These are phyloP conservation scores for Platycheirus rosarum DNA, from an alignment of 2,888 invertebrate genomes.

Conservation along the genomic window DNA sequence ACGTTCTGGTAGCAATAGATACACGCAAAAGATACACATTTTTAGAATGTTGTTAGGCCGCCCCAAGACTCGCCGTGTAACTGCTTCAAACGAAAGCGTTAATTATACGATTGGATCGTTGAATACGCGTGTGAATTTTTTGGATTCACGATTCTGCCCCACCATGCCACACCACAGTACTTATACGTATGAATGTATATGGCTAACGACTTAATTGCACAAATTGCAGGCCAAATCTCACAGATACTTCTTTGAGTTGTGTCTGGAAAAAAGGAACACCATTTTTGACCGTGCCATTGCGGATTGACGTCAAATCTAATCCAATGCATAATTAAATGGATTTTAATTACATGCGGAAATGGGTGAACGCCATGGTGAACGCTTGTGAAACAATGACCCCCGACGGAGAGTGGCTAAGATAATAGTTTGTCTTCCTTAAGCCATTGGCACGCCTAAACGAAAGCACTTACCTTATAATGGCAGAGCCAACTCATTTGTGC, in stretches of 20 bases:
- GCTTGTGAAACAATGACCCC: not conserved
- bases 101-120: constrained; percentile 7
- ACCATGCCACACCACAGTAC: constrained; percentile 20
- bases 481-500: constrained; percentile 62
- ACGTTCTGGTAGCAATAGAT: not conserved
- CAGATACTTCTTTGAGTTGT: not conserved
- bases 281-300: constrained; percentile 51
- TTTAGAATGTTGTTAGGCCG: constrained; percentile 49
- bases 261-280: no score
- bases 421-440: not conserved
- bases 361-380: not conserved
- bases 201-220: constrained; percentile 65
- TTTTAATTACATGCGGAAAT: constrained; percentile 68
- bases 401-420: not conserved
- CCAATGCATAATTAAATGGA: constrained; percentile 48
- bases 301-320: constrained; percentile 68
- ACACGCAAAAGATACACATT: constrained; percentile 40
- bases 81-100: not conserved
- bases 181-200: not conserved
- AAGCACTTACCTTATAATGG: constrained; percentile 57
- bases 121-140: constrained; percentile 60
- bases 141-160: constrained; percentile 8
- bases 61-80: not conserved
- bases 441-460: constrained; percentile 13
- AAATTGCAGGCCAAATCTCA: constrained; percentile 50